Base-by-base conservation (phyloP, 2,797 vertebrate species). In the Rhyacichthys aspro region DNA sequence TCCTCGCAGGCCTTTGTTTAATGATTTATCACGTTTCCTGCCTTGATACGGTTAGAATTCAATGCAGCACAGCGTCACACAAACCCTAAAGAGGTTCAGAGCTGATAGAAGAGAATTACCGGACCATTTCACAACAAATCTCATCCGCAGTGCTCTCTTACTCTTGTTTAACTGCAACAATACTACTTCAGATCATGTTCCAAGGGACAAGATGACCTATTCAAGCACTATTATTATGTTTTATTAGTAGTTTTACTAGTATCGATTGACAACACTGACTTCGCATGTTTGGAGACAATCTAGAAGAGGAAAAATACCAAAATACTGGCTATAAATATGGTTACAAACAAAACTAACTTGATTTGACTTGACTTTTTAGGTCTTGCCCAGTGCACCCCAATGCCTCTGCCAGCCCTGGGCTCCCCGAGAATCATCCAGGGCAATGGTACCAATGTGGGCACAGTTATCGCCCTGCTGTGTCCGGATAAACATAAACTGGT, bases 391-490 rank as follows among this genome's bases (percentile, higher is more conserved):
- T 98, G 96, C 56, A 53, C 57, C 15, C 91, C 45, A 0, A 34
- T 94, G 57, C 76, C 72, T 1, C 84, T 92, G 0, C 95, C 95
- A 6, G 82, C 59, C 1, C 66, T 91, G 0, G 95, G 95, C 55
- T 93, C 88, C 0, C 88, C 93, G 12, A 92, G 79, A 61, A 70
- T 96, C 63, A 52, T 95, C 42, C 89, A 86, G 0, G 96, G 96
- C 11, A 93, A 96, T 0, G 96, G 97, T 64, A 94, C 94, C 0
- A 89, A 85, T 0, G 70, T 96, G 70, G 95, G 96, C 23, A 95
- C 94, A 0, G 89, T 95, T 49, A 86, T 98, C 16, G 74, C 81
- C 0, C 92, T 98, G 81, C 92, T 89, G 78, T 98, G 96, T 67
- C 92, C 94, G 0, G 76, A 77, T 0, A 92, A 87, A 63, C 92